Evolutionary conservation across 2,113 vertebrate species (phyloP), one percentile per base, ranked within the genome.

Genomic region (Pseudolaguvia tuberculata): DNA sequence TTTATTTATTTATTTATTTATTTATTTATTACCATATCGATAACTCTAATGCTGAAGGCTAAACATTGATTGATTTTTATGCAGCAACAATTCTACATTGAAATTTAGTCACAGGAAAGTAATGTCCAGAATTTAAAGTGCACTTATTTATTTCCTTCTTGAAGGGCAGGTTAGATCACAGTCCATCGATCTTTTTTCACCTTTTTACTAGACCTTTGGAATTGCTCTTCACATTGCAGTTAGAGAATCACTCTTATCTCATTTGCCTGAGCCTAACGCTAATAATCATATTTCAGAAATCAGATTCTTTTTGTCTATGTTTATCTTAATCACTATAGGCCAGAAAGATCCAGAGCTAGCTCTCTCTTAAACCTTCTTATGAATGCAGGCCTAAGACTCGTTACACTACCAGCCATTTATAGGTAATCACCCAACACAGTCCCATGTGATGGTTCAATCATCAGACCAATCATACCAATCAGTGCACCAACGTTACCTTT

Each of bases 391-490:
- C 48, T 45, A 70, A 70, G 56, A 76, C 66, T 78, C 51, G 25
- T 69, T 70, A 53, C 57, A 63, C 63, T 21, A 31, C 58, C 70
- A 77, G 62, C 51, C 71, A 80, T 82, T 72, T 81, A 71, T 76
- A 67, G 59, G 77, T 85, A 89, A 88, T 88, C 86, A 86, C 72
- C 83, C 83, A 42, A 81, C 69, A 42, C 71, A 61, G 75, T 81
- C 80, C 65, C 71, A 85, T 79, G 82, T 89, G 88, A 91, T 88
- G 89, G 89, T 89, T 88, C 86, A 85, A 87, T 91, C 89, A 87
- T 89, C 84, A 88, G 88, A 83, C 84, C 88, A 88, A 91, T 90
- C 79, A 81, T 85, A 73, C 85, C 87, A 89, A 88, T 90, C 90
- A 88, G 84, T 74, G 73, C 70, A 75, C 71, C 67, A 79, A 86